phyloP scores from a whole-genome alignment of 2,113 vertebrate genomes.

The Rhizomys pruinosus region DNA sequence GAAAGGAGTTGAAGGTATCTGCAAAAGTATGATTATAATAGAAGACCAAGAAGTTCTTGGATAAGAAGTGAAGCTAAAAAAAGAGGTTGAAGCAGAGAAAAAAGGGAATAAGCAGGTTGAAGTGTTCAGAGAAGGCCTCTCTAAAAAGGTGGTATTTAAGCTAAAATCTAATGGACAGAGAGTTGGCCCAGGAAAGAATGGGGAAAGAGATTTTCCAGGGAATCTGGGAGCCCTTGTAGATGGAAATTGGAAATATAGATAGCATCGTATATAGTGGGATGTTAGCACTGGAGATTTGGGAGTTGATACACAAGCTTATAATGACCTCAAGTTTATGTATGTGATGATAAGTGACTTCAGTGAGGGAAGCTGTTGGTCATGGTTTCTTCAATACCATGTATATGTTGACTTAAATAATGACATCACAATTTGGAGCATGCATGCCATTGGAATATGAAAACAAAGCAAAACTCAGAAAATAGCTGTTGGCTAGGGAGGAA shows the following conservation, averaged over 20 bases:
- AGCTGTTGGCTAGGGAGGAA: not conserved
- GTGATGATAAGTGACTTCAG: not conserved
- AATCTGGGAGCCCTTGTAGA: not conserved
- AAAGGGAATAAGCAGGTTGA: conserved; percentile 11
- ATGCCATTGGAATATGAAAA: not conserved
- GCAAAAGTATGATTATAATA: conserved; percentile 11
- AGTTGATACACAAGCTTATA: not conserved
- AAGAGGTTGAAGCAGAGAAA: not conserved
- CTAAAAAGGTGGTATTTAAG: conserved; percentile 27
- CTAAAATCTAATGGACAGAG: not conserved
- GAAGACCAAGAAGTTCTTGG: conserved; percentile 3
- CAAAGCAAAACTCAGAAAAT: not conserved
- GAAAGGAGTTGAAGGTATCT: conserved; percentile 15
- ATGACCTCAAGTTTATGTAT: not conserved
- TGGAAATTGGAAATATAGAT: not conserved
- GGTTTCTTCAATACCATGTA: not conserved
- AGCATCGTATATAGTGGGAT: not conserved
- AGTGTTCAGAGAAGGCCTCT: conserved; percentile 8
- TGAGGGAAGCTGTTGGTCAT: not conserved
- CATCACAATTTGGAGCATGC: conserved; percentile 27
- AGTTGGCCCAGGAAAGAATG: not conserved
- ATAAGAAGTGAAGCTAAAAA: not conserved
- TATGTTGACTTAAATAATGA: not conserved
- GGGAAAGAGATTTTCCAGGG: conserved; percentile 39
- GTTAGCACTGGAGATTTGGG: not conserved